Base-by-base conservation (phyloP, 2,888 invertebrate genomes). In the Drosophila nr. fundita region DNA sequence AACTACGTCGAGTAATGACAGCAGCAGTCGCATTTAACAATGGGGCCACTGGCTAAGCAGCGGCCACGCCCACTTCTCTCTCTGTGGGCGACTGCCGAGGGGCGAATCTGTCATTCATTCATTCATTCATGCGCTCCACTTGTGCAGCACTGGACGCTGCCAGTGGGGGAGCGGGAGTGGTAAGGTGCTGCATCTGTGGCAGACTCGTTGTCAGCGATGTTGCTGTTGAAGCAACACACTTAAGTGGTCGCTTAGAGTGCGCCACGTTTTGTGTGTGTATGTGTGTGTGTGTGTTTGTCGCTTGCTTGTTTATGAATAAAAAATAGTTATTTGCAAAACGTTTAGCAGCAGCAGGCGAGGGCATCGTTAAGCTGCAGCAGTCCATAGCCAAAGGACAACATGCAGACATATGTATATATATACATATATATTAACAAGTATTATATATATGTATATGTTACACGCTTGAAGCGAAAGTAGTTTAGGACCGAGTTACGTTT, bases 291-390 rank as follows among this genome's bases (percentile, higher is more conserved):
- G 4, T 49, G 49, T 36, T 29, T 78, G 72, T 60, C 74, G 80
- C 10, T 84, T 87, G 81, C 80, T 85, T 89, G 80, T 83, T 86
- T 87, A 90, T 91, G 86, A 89, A 91, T 90, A 90, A 90, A 83
- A 89, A 90, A 88, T 89, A 83, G 83, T 76, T 91, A 89, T 90
- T 90, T 90, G 87, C 83, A 84, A 76, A 87, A 82, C 87, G 84
- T 91, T 90, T 90, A 91, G 78, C 74, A 75, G 67, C 74, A 76
- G 71, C 64, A 75, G 78, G 77, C 45, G 66, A 50, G 71, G 61
- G 75, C 78, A 50, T n/a, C 49, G 60, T 62, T 54, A 65, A 71
- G 64, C 54, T 61, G 62, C 63, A 62, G 71, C 57, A 64, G 36
- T 40, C 45, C 38, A 38, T 21, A 45, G 59, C 78, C 63, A 55